These are phyloP conservation scores for Lobophora halterata DNA, from an alignment of 2,888 invertebrate genomes.

Conservation along the genomic window DNA sequence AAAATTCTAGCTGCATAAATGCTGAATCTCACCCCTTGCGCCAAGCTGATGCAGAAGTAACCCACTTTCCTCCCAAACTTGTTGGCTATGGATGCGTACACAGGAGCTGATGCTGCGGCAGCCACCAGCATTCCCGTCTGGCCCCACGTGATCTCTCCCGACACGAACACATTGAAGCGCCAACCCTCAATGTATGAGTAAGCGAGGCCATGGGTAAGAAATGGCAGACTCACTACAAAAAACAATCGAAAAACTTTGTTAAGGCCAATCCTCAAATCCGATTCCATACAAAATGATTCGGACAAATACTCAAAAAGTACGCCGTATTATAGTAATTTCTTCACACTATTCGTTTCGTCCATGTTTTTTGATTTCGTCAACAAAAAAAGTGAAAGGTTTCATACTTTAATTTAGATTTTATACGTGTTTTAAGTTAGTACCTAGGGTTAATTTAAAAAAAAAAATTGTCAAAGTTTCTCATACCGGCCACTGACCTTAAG, in stretches of 20 bases:
- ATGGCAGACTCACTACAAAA: conserved; percentile 60
- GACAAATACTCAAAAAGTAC: too few species aligned
- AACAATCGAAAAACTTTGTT: conserved; percentile 5
- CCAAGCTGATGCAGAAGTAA: conserved; percentile 52
- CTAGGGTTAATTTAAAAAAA: background rate
- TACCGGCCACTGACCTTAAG: too few species aligned
- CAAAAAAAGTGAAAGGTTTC: too few species aligned
- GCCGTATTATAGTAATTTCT: too few species aligned
- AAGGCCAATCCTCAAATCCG: too few species aligned
- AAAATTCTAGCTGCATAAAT: too few species aligned
- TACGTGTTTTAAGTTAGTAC: background rate
- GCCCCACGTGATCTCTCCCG: conserved; percentile 50
- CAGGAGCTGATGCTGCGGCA: conserved; percentile 43
- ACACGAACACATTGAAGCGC: conserved; percentile 50
- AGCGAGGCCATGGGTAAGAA: conserved; percentile 65
- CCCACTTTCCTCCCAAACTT: conserved; percentile 52
- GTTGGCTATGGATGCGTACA: conserved; percentile 48
- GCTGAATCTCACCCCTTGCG: conserved; percentile 63
- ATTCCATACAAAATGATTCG: too few species aligned
- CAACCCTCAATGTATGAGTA: conserved; percentile 49
- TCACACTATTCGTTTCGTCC: too few species aligned
- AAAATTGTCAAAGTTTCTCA: too few species aligned
- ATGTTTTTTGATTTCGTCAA: too few species aligned
- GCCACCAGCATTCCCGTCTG: conserved; percentile 50
- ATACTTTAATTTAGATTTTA: background rate